Evolutionary conservation across 2,113 vertebrate species (phyloP).

Genomic region (Myotis lucifugus): DNA sequence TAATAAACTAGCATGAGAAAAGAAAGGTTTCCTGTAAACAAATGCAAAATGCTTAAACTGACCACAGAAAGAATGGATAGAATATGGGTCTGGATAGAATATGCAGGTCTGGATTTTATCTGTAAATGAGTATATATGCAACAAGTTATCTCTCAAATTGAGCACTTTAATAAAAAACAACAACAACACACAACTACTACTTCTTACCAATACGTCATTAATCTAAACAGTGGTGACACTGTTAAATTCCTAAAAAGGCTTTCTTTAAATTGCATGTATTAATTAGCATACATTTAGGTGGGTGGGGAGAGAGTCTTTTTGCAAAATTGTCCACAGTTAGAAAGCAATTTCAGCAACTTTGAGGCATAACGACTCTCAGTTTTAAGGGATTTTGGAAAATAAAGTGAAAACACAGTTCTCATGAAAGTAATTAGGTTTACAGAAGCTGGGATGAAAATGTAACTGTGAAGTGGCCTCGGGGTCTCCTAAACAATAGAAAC

Average conservation of each 20-base stretch:
- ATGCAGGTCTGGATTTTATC: background rate
- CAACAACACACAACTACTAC: background rate
- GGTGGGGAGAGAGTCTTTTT: background rate
- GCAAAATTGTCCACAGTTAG: background rate
- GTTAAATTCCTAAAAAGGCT: background rate
- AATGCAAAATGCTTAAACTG: background rate
- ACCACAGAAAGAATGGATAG: background rate
- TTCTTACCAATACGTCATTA: background rate
- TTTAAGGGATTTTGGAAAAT: constrained; percentile 24
- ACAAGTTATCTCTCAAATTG: background rate
- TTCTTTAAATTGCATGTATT: constrained; percentile 12
- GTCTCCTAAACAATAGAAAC: background rate
- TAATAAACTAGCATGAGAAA: background rate
- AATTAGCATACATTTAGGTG: background rate
- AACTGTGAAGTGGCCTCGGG: background rate
- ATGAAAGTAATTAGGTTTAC: background rate
- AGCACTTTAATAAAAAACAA: background rate
- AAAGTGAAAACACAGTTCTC: background rate
- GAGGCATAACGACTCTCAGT: background rate
- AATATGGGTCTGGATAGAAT: background rate
- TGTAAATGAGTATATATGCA: background rate
- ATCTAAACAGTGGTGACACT: background rate
- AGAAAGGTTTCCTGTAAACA: background rate
- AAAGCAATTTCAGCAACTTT: background rate
- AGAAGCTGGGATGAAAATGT: background rate